Conservation (phyloP, 2,113 vertebrate species). For the Thamnophis sirtalis region DNA sequence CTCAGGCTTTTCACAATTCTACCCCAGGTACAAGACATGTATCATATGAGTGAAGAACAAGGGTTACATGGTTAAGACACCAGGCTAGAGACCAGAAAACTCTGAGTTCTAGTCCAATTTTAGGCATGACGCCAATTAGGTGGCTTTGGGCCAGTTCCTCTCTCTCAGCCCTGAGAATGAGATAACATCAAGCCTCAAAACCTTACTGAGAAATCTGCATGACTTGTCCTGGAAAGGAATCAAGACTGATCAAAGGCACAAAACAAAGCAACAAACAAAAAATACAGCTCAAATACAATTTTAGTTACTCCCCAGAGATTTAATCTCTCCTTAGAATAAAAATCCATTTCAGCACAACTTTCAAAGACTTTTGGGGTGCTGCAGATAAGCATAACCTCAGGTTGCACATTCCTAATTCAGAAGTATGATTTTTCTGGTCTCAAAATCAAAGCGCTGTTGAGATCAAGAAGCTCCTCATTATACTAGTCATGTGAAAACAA, state of each 20-base stretch:
- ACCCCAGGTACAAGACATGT: not conserved
- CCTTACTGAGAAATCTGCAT: not conserved
- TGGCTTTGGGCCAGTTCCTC: not conserved
- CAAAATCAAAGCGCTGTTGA: not conserved
- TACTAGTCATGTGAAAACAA: not conserved
- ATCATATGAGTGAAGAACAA: not conserved
- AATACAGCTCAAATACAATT: not conserved
- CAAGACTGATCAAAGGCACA: not conserved
- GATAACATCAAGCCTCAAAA: not conserved
- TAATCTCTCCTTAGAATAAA: not conserved
- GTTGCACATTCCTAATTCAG: not conserved
- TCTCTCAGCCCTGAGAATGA: not conserved
- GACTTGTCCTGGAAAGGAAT: not conserved
- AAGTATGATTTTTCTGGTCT: not conserved
- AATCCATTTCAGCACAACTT: not conserved
- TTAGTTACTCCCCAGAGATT: not conserved
- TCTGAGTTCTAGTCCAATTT: not conserved
- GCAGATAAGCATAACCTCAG: not conserved
- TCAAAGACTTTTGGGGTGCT: not conserved
- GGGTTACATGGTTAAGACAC: not conserved
- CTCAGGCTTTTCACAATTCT: not conserved
- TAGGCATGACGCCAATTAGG: not conserved
- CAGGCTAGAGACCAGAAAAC: not conserved
- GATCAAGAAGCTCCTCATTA: not conserved
- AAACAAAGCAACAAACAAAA: not conserved